Percentiles rank a stretch among this genome's conserved stretches.
Evolutionary conservation across 2,797 vertebrate species (phyloP).

Genomic region (Melanogrammus aeglefinus): DNA sequence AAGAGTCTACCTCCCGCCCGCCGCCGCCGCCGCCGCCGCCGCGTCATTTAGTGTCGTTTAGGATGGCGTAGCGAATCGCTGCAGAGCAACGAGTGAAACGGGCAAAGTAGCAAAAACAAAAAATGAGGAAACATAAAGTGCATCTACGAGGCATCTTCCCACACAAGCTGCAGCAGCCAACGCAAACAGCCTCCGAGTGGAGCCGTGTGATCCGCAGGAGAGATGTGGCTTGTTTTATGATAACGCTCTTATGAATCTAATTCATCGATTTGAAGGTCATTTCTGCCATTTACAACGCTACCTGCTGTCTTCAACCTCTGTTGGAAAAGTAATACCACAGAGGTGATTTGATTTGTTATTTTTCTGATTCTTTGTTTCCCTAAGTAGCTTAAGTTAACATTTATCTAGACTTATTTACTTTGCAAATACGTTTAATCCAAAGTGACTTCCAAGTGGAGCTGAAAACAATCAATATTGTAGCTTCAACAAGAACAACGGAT

Average conservation of each 20-base stretch:
- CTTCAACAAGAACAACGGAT: background rate
- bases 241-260: constrained; percentile 45
- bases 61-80: background rate
- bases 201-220: constrained; percentile 68
- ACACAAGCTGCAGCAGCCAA: constrained; percentile 26
- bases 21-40: constrained; percentile 23
- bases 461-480: background rate
- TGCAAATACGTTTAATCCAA: background rate
- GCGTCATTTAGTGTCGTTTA: background rate
- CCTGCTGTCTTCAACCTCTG: background rate
- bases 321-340: constrained; percentile 9
- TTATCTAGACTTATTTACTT: background rate
- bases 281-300: constrained; percentile 33
- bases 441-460: background rate
- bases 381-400: constrained; percentile 18
- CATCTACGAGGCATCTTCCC: constrained; percentile 46
- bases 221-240: constrained; percentile 57
- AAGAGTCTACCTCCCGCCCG: constrained; percentile 25
- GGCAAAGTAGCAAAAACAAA: background rate
- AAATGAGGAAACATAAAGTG: constrained; percentile 27
- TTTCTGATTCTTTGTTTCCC: constrained; percentile 24
- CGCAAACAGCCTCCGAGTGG: constrained; percentile 51
- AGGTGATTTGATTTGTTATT: constrained; percentile 38
- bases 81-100: background rate
- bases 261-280: constrained; percentile 65